These are phyloP conservation scores for Epinephelus coioides DNA, from an alignment of 2,797 vertebrate species.

Conservation along the genomic window DNA sequence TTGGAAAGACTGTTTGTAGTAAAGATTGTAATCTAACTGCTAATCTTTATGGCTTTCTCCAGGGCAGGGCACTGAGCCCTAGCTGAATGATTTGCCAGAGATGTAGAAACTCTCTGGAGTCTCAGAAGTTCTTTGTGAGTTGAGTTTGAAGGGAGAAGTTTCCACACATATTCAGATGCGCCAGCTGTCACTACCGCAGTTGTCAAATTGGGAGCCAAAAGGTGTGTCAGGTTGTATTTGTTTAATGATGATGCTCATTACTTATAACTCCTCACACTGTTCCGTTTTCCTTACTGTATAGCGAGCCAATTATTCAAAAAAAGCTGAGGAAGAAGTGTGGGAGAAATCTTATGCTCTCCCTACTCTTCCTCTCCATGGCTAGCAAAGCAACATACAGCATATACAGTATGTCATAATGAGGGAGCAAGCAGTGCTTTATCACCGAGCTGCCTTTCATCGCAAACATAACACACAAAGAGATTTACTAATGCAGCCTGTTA, in stretches of 20 bases:
- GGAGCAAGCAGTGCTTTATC: constrained; percentile 71
- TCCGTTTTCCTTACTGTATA: constrained; percentile 55
- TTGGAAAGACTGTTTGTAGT: constrained; percentile 77
- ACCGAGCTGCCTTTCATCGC: constrained; percentile 72
- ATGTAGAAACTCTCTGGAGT: constrained; percentile 64
- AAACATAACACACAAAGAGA: constrained; percentile 80
- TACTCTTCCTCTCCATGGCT: constrained; percentile 43
- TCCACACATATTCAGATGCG: constrained; percentile 57
- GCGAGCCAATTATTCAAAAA: constrained; percentile 76
- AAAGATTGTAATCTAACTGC: constrained; percentile 83
- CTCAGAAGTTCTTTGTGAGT: constrained; percentile 64
- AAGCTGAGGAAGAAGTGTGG: constrained; percentile 36
- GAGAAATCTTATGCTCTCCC: constrained; percentile 41
- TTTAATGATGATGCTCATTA: constrained; percentile 84
- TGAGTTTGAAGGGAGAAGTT: constrained; percentile 68
- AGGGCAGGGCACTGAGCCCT: constrained; percentile 61
- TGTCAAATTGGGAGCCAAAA: constrained; percentile 74
- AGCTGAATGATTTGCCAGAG: constrained; percentile 71
- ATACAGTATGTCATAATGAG: constrained; percentile 79
- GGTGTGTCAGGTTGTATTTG: constrained; percentile 80
- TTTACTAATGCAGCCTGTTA: constrained; percentile 83
- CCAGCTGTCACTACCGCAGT: constrained; percentile 72
- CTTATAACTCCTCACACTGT: constrained; percentile 68
- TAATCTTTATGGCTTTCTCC: constrained; percentile 82
- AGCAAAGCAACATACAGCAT: constrained; percentile 74